A percentile compares a stretch with the other conserved stretches of the same genome.
Conservation (phyloP, 2,888 invertebrate species). For the Cataglyphis altisquamis region DNA sequence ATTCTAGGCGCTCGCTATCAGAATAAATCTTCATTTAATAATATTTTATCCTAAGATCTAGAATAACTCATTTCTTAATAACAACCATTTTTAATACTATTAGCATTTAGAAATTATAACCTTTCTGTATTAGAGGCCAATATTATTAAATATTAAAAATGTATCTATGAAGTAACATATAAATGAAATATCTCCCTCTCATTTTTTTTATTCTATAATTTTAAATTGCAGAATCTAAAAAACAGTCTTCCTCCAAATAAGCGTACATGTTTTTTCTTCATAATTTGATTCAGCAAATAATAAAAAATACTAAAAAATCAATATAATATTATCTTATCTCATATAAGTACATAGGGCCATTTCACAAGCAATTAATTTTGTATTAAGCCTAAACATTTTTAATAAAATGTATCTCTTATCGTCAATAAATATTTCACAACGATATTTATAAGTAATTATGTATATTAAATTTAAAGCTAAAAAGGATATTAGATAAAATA, state of each 20-base stretch:
- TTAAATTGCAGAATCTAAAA: conserved; percentile 59
- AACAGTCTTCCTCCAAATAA: conserved; percentile 69
- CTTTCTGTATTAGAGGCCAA: conserved; percentile 52
- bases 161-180: conserved; percentile 66
- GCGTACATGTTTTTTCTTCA: conserved; percentile 53
- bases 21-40: conserved; percentile 68
- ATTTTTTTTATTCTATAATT: conserved; percentile 37
- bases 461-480: conserved; percentile 17
- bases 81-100: conserved; percentile 62
- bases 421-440: conserved; percentile 25
- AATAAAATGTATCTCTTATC: conserved; percentile 42
- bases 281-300: conserved; percentile 33
- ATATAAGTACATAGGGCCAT: conserved; percentile 50
- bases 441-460: conserved; percentile 24
- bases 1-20: conserved; percentile 75
- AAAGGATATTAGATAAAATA: conserved; percentile 23
- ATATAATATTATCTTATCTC: conserved; percentile 20
- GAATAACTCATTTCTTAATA: conserved; percentile 62
- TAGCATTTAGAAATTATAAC: conserved; percentile 56
- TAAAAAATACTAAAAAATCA: conserved; percentile 39
- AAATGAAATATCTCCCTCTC: conserved; percentile 60
- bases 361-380: conserved; percentile 11
- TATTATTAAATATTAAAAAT: conserved; percentile 55
- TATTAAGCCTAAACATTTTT: conserved; percentile 21
- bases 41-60: conserved; percentile 51